Evolutionary conservation across 2,797 vertebrate genomes (phyloP), one percentile per base, ranked within the genome.

Genomic region (Pipistrellus kuhlii): DNA sequence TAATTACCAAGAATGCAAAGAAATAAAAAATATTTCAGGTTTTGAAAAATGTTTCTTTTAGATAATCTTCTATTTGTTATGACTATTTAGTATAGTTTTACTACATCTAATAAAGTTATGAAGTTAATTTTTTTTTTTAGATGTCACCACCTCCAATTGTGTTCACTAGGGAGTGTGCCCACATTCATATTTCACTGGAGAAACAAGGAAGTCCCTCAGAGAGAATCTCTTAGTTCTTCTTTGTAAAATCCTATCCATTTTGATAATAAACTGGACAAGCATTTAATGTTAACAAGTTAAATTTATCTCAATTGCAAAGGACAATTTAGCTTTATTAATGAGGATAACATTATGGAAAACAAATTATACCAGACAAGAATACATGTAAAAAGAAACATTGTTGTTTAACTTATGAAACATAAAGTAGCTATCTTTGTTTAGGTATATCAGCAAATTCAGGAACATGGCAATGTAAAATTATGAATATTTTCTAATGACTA

Each of bases 221-320:
- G 13, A 64, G 13, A 89, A 62, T n/a, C 4, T 71, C 44, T 82
- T 38, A 64, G 21, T 62, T 83, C 35, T 53, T 14, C 27, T 75
- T 88, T 75, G 2, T 32, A 81, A 91, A 68, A 48, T 55, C 8
- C 71, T 10, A 82, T 66, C 3, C 15, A 41, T 69, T 89, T 85
- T 55, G 25, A 76, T 62, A 46, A 76, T 62, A 64, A 32, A 20
- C 17, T 71, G 15, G 12, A 55, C 4, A 85, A n/a, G 12, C 38
- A 75, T 69, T 93, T 48, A 51, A 69, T 93, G 78, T 87, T 78
- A 55, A 90, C n/a, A 75, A 32, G n/a, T 48, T 73, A 94, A 87
- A 77, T 51, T 59, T n/a, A 78, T 73, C 76, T 73, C 46, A 25
- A 48, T 35, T 83, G 38, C 21, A 66, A 88, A 82, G 11, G 6